A percentile compares a stretch with the other conserved stretches of the same genome.
Evolutionary conservation across 2,888 invertebrate genomes (phyloP).

Genomic region (Agonopterix alstromeriana): DNA sequence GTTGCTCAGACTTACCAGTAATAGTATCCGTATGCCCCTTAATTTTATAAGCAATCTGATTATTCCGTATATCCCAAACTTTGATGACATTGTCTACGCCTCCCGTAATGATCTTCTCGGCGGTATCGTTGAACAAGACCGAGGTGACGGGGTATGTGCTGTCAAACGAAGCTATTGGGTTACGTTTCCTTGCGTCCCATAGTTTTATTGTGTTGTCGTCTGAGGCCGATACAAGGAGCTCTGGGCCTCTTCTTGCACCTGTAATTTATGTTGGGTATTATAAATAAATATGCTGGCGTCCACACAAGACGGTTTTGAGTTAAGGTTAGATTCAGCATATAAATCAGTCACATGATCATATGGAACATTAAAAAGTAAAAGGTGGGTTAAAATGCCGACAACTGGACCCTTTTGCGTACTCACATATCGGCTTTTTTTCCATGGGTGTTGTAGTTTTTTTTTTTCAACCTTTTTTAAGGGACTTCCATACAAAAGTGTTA

Average conservation of each 20-base stretch:
- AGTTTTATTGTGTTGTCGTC: constrained; percentile 96
- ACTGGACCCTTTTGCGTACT: too few relatives aligned
- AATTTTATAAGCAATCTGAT: constrained; percentile 88
- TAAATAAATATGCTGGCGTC: too few relatives aligned
- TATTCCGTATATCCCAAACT: constrained; percentile 97
- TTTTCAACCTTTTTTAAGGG: too few relatives aligned
- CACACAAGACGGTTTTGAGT: too few relatives aligned
- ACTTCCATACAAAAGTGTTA: too few relatives aligned
- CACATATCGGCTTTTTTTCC: too few relatives aligned
- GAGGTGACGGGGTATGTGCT: constrained; percentile 88
- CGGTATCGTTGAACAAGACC: constrained; percentile 95
- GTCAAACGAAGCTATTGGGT: constrained; percentile 84
- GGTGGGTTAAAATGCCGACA: too few relatives aligned
- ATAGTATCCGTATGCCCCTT: constrained; percentile 97
- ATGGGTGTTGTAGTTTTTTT: too few relatives aligned
- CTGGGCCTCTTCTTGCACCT: constrained; percentile 91
- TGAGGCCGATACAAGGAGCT: constrained; percentile 93
- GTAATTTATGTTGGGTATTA: constrained; percentile 12
- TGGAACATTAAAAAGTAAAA: too few relatives aligned
- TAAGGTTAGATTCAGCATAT: too few relatives aligned
- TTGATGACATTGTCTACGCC: constrained; percentile 99
- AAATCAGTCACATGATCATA: too few relatives aligned
- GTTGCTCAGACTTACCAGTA: constrained; percentile 76
- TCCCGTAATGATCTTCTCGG: constrained; percentile 95
- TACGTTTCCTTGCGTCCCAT: constrained; percentile 94